Percentiles rank a stretch among this genome's conserved stretches.
Evolutionary conservation across 2,797 vertebrate species (phyloP).

Genomic region (Diglossa cyanea): DNA sequence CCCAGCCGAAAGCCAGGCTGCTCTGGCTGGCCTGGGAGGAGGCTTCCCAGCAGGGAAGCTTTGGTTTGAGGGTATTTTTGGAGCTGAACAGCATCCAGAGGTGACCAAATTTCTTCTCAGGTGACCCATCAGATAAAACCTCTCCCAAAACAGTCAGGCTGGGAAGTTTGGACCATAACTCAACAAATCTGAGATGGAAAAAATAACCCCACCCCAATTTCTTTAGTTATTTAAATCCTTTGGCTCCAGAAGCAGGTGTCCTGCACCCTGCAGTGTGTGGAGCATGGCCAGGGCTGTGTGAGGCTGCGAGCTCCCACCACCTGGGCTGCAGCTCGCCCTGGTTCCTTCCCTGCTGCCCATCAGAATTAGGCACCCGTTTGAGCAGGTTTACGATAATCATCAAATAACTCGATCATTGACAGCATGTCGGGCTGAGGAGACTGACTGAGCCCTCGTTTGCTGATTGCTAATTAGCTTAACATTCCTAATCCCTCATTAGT

Average conservation of each 20-base stretch:
- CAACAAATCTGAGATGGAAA: not conserved
- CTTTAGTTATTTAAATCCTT: not conserved
- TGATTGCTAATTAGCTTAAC: conserved; percentile 66
- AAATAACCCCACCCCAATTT: accelerated
- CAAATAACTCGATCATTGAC: conserved; percentile 29
- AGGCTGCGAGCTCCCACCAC: not conserved
- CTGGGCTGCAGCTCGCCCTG: not conserved
- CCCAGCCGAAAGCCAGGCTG: not conserved
- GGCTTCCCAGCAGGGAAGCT: not conserved
- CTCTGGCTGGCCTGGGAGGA: not conserved
- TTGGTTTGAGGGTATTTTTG: not conserved
- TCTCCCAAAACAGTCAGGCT: not conserved
- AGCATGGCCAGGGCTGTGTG: not conserved
- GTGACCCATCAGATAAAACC: not conserved
- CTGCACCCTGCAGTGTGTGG: not conserved
- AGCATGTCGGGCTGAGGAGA: conserved; percentile 7
- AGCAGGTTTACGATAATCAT: conserved; percentile 6
- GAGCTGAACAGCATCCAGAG: not conserved
- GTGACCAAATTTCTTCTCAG: not conserved
- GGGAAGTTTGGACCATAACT: not conserved
- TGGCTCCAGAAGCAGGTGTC: not conserved
- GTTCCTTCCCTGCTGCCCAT: not conserved
- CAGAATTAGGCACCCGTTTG: not conserved
- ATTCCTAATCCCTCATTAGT: conserved; percentile 67
- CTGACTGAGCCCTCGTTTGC: conserved; percentile 47